phyloP scores from a whole-genome alignment of 1,140 invertebrate genomes.

The Pollicipes pollicipes region DNA sequence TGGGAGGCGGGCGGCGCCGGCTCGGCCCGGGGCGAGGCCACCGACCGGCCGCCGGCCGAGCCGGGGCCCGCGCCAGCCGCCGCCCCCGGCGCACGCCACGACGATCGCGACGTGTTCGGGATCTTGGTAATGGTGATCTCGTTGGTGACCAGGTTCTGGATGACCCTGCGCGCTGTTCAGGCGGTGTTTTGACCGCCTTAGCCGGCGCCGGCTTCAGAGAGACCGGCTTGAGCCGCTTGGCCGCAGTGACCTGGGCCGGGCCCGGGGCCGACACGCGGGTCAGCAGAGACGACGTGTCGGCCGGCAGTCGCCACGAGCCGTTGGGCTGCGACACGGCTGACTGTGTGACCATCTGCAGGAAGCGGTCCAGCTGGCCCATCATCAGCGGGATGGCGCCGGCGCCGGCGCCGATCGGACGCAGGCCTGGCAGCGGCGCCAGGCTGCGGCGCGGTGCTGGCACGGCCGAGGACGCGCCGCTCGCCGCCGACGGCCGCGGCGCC shows the following conservation, averaged over 20 bases:
- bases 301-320: conserved; percentile 3
- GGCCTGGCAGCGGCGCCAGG: background rate
- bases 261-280: background rate
- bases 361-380: background rate
- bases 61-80: too few species aligned
- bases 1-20: background rate
- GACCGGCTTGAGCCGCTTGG: too few species aligned
- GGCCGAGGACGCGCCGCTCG: background rate
- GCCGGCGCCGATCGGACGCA: background rate
- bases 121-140: background rate
- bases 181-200: background rate
- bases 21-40: too few species aligned
- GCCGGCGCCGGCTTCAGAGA: background rate
- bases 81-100: too few species aligned
- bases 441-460: background rate
- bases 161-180: background rate
- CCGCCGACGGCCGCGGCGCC: background rate
- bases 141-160: background rate
- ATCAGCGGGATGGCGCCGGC: background rate
- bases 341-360: background rate
- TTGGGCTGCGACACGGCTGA: conserved; percentile 1
- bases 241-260: too few species aligned
- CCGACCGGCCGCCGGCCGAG: background rate
- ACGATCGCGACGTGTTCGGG: too few species aligned
- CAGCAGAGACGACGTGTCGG: background rate